A percentile compares a stretch with the other conserved stretches of the same genome.
Conservation (phyloP, 2,888 invertebrate genomes). For the Diarsia dahlii region DNA sequence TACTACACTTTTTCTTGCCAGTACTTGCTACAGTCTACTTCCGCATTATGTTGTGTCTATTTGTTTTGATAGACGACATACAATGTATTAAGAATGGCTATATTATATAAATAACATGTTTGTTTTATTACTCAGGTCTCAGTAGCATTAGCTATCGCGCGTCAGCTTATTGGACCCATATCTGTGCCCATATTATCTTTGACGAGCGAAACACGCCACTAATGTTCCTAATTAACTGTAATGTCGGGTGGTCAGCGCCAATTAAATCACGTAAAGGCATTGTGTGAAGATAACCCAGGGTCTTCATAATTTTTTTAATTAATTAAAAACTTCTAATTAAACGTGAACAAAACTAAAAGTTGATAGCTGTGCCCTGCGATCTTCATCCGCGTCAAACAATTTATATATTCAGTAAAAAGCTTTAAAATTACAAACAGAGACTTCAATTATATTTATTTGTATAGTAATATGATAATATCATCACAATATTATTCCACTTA, state of each 20-base stretch:
- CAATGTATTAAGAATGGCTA: conserved; percentile 36
- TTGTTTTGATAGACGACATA: conserved; percentile 25
- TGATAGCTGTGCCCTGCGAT: not conserved
- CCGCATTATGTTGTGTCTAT: conserved; percentile 42
- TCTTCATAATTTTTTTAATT: not conserved
- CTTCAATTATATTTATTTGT: no score
- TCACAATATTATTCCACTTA: not conserved
- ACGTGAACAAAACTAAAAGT: not conserved
- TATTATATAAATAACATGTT: conserved; percentile 24
- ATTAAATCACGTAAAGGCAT: conserved; percentile 21
- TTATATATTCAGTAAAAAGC: no score
- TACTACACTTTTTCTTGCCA: not conserved
- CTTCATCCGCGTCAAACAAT: no score
- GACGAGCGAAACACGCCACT: conserved; percentile 18
- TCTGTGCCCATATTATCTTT: conserved; percentile 30
- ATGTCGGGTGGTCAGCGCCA: not conserved
- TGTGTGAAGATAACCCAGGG: conserved; percentile 2
- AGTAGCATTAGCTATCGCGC: conserved; percentile 40
- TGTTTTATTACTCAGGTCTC: conserved; percentile 12
- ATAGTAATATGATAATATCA: no score
- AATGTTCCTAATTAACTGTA: conserved; percentile 42
- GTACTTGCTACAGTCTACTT: conserved; percentile 24
- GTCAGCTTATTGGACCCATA: conserved; percentile 8
- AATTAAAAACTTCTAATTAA: not conserved
- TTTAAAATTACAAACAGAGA: no score